Base-by-base conservation (phyloP, 2,888 invertebrate genomes). In the Copidosoma aretas region DNA sequence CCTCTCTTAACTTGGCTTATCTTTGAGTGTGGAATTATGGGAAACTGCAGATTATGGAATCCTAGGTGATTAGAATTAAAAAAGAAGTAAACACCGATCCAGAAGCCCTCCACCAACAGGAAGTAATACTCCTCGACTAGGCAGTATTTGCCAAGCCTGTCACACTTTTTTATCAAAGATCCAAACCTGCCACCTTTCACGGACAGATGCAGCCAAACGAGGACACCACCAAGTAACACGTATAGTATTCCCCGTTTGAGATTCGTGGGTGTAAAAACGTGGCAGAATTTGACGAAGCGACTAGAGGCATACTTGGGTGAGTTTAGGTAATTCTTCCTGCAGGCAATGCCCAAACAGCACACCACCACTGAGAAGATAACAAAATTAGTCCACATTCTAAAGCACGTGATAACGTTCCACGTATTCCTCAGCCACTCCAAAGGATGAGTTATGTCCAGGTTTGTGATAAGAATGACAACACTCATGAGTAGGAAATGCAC, bases 11-110 rank as follows among this genome's bases (percentile, higher is more conserved):
- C 86, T 77, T 90, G 89, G 5, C 89, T 86, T 73, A 91, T 87
- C 79, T 91, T 92, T 54, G 88, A 87, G 81, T 90, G 90, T 71
- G 91, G 89, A 19, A 91, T 86, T n/a, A 91, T 88, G 12, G 91
- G 89, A 79, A 92, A 93, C 32, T 87, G 84, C 0, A 93, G 84
- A 73, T 87, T 84, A 71, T 87, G 86, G 14, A 84, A 80, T 24
- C 87, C 86, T 59, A 87, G 85, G 51, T 89, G 84, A 74, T 88
- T 88, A 14, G 87, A 85, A 75, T 86, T 88, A 1, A 88, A 71
- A 74, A 89, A 91, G 75, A 88, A 87, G 74, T 87, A 88, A 21
- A 88, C 78, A 43, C 92, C 92, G 74, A 88, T 89, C 87, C 89
- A 90, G 74, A 91, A 70, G 21, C 76, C 76, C 19, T 73, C 88